phyloP scores from a whole-genome alignment of 1,140 invertebrate species.

The Adelges cooleyi region DNA sequence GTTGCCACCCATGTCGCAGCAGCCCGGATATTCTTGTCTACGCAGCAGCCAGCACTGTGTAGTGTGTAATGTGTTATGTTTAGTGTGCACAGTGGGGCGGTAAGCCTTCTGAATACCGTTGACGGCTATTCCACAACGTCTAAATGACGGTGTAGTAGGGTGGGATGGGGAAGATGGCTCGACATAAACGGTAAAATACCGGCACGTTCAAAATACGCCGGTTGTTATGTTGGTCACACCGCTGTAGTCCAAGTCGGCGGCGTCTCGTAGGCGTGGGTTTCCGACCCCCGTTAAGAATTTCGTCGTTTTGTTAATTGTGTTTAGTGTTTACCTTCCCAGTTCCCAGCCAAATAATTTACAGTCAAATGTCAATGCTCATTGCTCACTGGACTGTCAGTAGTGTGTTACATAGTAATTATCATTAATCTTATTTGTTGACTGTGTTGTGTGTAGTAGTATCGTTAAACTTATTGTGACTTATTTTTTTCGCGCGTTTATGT shows the following conservation, averaged over 20 bases:
- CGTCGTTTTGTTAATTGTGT: neutral
- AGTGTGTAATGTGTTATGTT: too few relatives aligned
- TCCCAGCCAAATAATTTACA: neutral
- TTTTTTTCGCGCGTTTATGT: neutral
- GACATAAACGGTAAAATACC: too few relatives aligned
- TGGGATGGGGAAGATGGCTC: too few relatives aligned
- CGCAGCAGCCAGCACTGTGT: too few relatives aligned
- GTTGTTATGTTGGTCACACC: conserved; percentile 3
- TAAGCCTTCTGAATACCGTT: too few relatives aligned
- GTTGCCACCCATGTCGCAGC: too few relatives aligned
- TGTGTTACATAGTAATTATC: neutral
- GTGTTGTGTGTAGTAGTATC: neutral
- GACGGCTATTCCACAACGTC: too few relatives aligned
- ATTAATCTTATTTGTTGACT: neutral
- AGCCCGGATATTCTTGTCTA: too few relatives aligned
- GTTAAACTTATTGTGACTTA: neutral
- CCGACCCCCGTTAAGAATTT: conserved; percentile 20
- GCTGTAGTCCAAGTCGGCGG: neutral
- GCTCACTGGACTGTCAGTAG: neutral
- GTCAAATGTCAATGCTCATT: neutral
- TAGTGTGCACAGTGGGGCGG: too few relatives aligned
- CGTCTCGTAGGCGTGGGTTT: conserved; percentile 22
- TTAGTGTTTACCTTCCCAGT: neutral
- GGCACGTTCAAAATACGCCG: too few relatives aligned
- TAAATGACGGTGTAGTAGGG: too few relatives aligned